These are phyloP conservation scores for Zalophus californianus DNA, from an alignment of 2,797 vertebrate genomes.

Conservation along the genomic window DNA sequence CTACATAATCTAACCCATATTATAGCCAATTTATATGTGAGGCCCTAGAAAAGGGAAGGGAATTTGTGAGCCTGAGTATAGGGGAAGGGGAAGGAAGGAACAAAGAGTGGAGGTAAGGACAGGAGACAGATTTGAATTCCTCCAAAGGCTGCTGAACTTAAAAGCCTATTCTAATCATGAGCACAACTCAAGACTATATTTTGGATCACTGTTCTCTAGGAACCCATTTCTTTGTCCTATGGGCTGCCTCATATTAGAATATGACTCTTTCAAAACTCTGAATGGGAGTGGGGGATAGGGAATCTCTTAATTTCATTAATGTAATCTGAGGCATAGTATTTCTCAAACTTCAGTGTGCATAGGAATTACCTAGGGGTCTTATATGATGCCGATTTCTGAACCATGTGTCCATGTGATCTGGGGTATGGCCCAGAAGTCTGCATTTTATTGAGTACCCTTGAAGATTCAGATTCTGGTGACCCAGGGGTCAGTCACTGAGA, in stretches of 20 bases:
- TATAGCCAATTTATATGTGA: neutral
- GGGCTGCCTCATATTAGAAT: neutral
- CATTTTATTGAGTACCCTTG: neutral
- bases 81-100: neutral
- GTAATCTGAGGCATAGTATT: neutral
- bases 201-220: neutral
- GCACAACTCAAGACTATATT: neutral
- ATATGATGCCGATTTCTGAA: neutral
- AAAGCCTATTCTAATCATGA: neutral
- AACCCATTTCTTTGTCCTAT: neutral
- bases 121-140: neutral
- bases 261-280: neutral
- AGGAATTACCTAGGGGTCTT: neutral
- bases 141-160: neutral
- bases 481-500: neutral
- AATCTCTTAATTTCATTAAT: neutral
- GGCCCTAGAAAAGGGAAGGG: neutral
- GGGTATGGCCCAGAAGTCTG: neutral
- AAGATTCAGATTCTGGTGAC: no score
- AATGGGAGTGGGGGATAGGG: rapidly evolving
- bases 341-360: neutral
- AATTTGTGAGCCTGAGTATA: neutral
- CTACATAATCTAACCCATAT: neutral
- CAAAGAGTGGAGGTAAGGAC: neutral
- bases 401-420: neutral